Conservation (phyloP, 1,140 invertebrate genomes). For the Eupristina koningsbergeri region DNA sequence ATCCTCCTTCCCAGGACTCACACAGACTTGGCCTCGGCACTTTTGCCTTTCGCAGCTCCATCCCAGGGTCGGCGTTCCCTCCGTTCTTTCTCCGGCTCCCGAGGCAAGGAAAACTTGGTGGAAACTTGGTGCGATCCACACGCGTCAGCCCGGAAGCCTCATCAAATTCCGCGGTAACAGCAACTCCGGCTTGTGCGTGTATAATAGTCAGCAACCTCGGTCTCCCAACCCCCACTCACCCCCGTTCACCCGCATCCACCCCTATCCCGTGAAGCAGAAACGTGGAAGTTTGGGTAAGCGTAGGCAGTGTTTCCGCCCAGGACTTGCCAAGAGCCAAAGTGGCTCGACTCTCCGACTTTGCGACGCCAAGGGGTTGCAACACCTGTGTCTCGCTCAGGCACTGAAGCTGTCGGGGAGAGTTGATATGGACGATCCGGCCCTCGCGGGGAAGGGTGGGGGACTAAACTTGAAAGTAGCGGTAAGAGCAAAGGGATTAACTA, state of each 20-base stretch:
- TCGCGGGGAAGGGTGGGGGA: background rate
- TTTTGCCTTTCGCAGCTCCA: background rate
- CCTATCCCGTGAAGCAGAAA: background rate
- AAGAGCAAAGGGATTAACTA: background rate
- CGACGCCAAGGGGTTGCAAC: conserved; percentile 58
- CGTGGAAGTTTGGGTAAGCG: conserved; percentile 34
- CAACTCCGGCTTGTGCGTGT: background rate
- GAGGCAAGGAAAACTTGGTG: conserved; percentile 59
- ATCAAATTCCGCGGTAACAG: conserved; percentile 61
- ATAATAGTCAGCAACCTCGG: conserved; percentile 11
- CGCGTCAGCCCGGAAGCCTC: conserved; percentile 68
- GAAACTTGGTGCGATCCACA: conserved; percentile 63
- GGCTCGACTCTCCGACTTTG: conserved; percentile 39
- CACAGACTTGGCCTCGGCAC: background rate
- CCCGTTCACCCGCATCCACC: no score
- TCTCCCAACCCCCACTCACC: no score
- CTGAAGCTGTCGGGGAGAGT: background rate
- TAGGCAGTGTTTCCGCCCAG: conserved; percentile 54
- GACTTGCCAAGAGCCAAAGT: conserved; percentile 61
- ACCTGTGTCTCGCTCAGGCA: conserved; percentile 61
- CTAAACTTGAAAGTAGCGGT: background rate
- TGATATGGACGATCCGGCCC: background rate
- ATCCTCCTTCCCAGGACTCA: background rate
- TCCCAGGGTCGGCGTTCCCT: background rate
- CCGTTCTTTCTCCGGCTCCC: conserved; percentile 34